A percentile compares a stretch with the other conserved stretches of the same genome.
These are phyloP conservation scores for Lepisosteus osseus DNA, from an alignment of 2,113 vertebrate species.

Conservation along the genomic window DNA sequence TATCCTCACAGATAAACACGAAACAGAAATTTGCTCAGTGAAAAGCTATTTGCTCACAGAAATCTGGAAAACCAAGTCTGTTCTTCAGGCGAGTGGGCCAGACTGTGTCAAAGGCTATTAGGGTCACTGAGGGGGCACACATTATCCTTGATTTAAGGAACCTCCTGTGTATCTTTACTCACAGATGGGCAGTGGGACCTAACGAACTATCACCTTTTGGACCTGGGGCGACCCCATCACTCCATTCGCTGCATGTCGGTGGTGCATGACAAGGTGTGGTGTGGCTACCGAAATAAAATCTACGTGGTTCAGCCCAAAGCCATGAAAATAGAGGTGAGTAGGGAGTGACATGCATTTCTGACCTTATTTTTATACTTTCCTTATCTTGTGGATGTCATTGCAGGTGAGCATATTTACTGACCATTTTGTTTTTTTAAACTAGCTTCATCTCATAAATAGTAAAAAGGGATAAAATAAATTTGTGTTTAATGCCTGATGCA, in stretches of 20 bases:
- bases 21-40: background rate
- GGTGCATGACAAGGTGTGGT: conserved; percentile 97
- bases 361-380: background rate
- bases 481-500: too few species aligned
- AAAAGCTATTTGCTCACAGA: too few species aligned
- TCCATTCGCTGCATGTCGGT: conserved; percentile 96
- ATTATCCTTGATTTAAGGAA: too few species aligned
- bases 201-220: conserved; percentile 92
- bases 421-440: too few species aligned
- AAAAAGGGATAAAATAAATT: too few species aligned
- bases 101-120: background rate
- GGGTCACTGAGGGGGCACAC: too few species aligned
- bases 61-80: too few species aligned
- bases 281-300: conserved; percentile 95
- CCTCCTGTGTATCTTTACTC: conserved; percentile 15
- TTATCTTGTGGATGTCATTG: too few species aligned
- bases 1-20: background rate
- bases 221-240: conserved; percentile 85
- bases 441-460: too few species aligned
- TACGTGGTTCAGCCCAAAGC: conserved; percentile 94
- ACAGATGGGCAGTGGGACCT: conserved; percentile 98
- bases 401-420: too few species aligned
- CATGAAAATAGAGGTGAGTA: conserved; percentile 92
- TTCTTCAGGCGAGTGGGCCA: too few species aligned
- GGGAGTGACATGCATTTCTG: background rate